These are phyloP conservation scores for Neoniphon sammara DNA, from an alignment of 2,797 vertebrate species.

Conservation along the genomic window DNA sequence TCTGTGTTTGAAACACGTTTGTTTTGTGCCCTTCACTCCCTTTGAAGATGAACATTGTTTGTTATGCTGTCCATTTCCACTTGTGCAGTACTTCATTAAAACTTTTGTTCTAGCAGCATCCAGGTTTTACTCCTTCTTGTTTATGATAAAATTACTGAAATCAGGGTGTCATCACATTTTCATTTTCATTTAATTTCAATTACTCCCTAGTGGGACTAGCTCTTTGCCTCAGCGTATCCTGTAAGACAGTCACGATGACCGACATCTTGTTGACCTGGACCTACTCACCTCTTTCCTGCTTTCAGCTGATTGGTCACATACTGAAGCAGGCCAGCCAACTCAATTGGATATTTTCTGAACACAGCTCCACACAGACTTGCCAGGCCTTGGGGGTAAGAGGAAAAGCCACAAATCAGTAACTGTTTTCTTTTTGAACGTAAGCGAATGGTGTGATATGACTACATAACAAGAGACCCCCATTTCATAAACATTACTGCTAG, in stretches of 20 bases:
- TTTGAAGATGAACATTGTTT: too few species aligned
- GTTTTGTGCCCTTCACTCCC: too few species aligned
- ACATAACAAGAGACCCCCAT: neutral
- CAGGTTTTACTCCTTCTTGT: too few species aligned
- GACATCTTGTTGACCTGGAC: neutral
- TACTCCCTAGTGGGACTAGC: too few species aligned
- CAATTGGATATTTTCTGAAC: slow-evolving; percentile 98
- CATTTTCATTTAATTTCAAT: too few species aligned
- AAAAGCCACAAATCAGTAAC: slow-evolving; percentile 31
- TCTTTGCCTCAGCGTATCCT: neutral
- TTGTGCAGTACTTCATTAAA: too few species aligned
- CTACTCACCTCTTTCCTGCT: slow-evolving; percentile 93
- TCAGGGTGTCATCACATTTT: too few species aligned
- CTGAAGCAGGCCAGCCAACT: slow-evolving; percentile 96
- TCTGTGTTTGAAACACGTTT: too few species aligned
- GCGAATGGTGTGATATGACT: neutral
- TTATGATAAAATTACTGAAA: too few species aligned
- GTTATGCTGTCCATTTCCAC: too few species aligned
- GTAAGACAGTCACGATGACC: neutral
- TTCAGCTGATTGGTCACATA: slow-evolving; percentile 99
- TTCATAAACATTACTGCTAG: slow-evolving; percentile 3
- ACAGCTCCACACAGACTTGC: slow-evolving; percentile 98
- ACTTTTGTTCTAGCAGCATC: too few species aligned
- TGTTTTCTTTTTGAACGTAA: slow-evolving; percentile 41
- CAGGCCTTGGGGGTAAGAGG: slow-evolving; percentile 83